phyloP scores from a whole-genome alignment of 2,888 invertebrate genomes.

The Pharmacophagus antenor region DNA sequence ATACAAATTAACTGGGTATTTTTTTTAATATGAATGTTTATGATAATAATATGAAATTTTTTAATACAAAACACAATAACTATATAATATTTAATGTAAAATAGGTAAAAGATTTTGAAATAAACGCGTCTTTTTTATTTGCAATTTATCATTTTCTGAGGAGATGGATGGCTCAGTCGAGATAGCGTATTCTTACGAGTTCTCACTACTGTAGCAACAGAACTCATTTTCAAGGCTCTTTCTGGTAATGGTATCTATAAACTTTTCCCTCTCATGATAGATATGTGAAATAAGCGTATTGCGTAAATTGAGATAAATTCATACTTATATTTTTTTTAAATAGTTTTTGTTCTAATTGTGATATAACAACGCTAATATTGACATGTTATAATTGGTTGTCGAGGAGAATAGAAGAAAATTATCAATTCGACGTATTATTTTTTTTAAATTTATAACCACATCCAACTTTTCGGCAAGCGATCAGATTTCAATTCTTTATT shows the following conservation, averaged over 20 bases:
- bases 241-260: constrained; percentile 1
- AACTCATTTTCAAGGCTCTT: constrained; percentile 10
- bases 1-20: no score
- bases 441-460: no score
- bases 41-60: no score
- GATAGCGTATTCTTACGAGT: constrained; percentile 14
- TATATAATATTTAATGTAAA: not conserved
- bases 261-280: not conserved
- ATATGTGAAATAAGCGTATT: not conserved
- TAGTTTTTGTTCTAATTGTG: no score
- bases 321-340: no score
- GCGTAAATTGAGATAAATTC: not conserved
- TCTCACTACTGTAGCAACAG: constrained; percentile 11
- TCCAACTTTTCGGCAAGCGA: no score
- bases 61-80: not conserved
- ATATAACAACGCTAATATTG: not conserved
- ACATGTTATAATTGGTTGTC: no score
- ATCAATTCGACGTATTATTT: no score
- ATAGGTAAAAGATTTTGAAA: no score
- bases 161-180: constrained; percentile 17
- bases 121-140: constrained; percentile 3
- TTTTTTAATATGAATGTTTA: no score
- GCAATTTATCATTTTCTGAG: constrained; percentile 22
- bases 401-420: no score
- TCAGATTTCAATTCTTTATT: no score